phyloP scores from a whole-genome alignment of 1,140 invertebrate species.

The Stratiolaelaps scimitus region DNA sequence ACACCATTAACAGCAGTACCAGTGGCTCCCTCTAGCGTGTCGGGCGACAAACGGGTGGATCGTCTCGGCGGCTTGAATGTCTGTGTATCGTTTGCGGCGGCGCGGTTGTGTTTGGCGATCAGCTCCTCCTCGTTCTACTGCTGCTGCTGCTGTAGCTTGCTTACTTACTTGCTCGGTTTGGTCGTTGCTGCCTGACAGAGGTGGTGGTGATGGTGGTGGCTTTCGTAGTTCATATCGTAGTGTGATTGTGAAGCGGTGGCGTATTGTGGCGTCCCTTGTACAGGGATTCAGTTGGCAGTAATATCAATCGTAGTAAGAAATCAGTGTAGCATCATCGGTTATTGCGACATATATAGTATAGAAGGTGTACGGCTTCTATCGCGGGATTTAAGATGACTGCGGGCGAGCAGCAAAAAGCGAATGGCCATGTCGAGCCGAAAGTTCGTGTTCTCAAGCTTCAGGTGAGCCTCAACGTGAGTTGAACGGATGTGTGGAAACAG shows the following conservation, averaged over 20 bases:
- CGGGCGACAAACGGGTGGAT: background rate
- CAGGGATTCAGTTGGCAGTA: background rate
- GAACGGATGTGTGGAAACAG: background rate
- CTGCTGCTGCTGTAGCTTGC: background rate
- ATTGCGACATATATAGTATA: too few species aligned
- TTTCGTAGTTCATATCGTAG: too few species aligned
- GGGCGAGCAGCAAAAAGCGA: slow-evolving; percentile 14
- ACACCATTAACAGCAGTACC: too few species aligned
- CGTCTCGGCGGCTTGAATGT: background rate
- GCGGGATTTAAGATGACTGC: background rate
- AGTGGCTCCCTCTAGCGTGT: background rate
- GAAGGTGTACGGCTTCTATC: too few species aligned
- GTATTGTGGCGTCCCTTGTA: slow-evolving; percentile 7
- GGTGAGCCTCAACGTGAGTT: background rate
- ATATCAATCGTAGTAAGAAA: background rate
- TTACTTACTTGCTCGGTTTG: background rate
- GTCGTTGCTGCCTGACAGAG: too few species aligned
- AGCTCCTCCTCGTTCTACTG: too few species aligned
- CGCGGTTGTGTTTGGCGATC: background rate
- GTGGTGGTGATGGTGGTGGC: too few species aligned
- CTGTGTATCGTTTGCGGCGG: background rate
- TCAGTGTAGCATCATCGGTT: too few species aligned
- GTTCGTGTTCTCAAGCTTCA: slow-evolving; percentile 20
- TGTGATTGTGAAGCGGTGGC: background rate
- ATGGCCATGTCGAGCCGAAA: slow-evolving; percentile 17